Base-by-base conservation (phyloP, 30 jellyfish, hydroid and myxozoan species). In the Cassiopea andromeda region DNA sequence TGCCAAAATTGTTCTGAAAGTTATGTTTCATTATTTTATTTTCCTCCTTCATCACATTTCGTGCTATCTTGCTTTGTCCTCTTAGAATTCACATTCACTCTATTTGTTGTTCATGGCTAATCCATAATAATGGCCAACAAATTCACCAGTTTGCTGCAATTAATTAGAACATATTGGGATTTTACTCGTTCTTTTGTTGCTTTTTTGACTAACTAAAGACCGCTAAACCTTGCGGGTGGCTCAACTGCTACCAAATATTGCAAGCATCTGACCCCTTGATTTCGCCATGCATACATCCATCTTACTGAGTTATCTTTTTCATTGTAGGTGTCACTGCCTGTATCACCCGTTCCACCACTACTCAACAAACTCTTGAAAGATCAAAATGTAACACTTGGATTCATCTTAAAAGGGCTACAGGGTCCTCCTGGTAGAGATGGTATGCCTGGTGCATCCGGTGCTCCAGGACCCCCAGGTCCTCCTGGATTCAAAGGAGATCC, bases 341-440 rank as follows among this genome's bases (percentile, higher is more conserved):
- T 92, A 73, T 92, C 98, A 74, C 99, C 99, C 44, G 99, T 96
- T 18, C 99, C 99, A 38, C 99, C 99, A 73, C 96, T 96, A 72
- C 88, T 96, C 69, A 96, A 96, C 93, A 92, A 96, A 80, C 93
- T 96, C 7, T 86, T 96, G 87, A 92, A 96, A 86, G 99, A 96
- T 87, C 99, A 96, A 85, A 96, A 96, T 96, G 99, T 96, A 57
- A 96, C 99, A 13, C 98, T 96, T 77, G 99, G 99, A 12, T 96
- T 96, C 85, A 96, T 96, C 54, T 78, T 96, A 87, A 96, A 96
- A 79, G 99, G 99, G 19, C 92, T 96, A 44, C 99, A 96, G 93
- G 99, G 99, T 68, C 99, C 99, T 44, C 99, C 99, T 49, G 99
- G 99, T 89, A 88, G 97, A 89, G 99, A 96, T 93, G 99, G 99